A percentile compares a stretch with the other conserved stretches of the same genome.
Evolutionary conservation across 2,113 vertebrate species (phyloP).

Genomic region (Tupaia tana): DNA sequence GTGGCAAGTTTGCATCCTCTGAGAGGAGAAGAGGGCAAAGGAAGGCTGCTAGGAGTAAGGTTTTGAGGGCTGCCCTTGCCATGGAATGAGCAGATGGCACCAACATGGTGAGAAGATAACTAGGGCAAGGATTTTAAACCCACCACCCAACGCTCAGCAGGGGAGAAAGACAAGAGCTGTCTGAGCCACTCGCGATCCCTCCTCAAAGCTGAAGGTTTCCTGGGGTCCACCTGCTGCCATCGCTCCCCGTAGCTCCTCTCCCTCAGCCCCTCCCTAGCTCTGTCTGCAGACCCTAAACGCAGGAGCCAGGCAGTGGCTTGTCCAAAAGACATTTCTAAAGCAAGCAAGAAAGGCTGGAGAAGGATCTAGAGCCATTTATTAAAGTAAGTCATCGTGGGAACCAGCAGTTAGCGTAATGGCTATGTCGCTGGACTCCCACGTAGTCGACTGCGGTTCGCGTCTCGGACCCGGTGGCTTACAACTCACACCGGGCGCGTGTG

Average conservation of each 20-base stretch:
- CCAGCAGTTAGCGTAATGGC: too few species aligned
- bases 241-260: rapidly evolving
- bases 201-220: neutral
- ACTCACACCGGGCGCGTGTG: too few species aligned
- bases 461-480: too few species aligned
- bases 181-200: neutral
- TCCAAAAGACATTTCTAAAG: conserved; percentile 50
- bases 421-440: too few species aligned
- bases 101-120: neutral
- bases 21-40: neutral
- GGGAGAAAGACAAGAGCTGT: neutral
- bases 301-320: neutral
- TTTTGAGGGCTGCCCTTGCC: neutral
- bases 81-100: neutral
- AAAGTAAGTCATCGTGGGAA: conserved; percentile 20
- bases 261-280: neutral
- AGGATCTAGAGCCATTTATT: conserved; percentile 57
- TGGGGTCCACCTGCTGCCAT: neutral
- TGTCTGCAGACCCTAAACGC: neutral
- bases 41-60: neutral
- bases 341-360: conserved; percentile 64
- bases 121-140: neutral
- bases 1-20: neutral
- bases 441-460: too few species aligned
- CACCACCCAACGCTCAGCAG: neutral